Evolutionary conservation across 2,113 vertebrate genomes (phyloP).

Genomic region (Microcebus griseorufus): DNA sequence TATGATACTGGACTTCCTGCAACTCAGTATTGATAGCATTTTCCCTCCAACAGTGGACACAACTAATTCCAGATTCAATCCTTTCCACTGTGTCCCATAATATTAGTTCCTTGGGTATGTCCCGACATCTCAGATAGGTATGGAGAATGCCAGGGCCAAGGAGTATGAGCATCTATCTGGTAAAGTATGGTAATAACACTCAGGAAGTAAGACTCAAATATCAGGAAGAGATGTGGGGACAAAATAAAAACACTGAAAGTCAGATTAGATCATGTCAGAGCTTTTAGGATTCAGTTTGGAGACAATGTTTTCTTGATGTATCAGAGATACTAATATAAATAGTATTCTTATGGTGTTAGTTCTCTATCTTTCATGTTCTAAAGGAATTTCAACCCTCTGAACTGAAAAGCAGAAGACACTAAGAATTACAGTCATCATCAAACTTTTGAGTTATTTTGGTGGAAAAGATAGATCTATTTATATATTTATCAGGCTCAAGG

Average conservation of each 20-base stretch:
- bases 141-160: background rate
- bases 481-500: background rate
- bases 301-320: background rate
- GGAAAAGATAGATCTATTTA: background rate
- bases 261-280: background rate
- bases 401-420: background rate
- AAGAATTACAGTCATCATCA: background rate
- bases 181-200: background rate
- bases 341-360: background rate
- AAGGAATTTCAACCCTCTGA: background rate
- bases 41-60: background rate
- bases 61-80: background rate
- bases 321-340: background rate
- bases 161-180: background rate
- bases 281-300: background rate
- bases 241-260: background rate
- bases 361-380: background rate
- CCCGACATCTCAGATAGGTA: background rate
- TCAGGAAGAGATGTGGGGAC: background rate
- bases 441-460: slow-evolving; percentile 30
- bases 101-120: background rate
- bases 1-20: background rate
- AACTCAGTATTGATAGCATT: slow-evolving; percentile 14
- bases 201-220: background rate
- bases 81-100: background rate